These are phyloP conservation scores for Polypterus senegalus DNA, from an alignment of 2,113 vertebrate genomes.

Conservation along the genomic window DNA sequence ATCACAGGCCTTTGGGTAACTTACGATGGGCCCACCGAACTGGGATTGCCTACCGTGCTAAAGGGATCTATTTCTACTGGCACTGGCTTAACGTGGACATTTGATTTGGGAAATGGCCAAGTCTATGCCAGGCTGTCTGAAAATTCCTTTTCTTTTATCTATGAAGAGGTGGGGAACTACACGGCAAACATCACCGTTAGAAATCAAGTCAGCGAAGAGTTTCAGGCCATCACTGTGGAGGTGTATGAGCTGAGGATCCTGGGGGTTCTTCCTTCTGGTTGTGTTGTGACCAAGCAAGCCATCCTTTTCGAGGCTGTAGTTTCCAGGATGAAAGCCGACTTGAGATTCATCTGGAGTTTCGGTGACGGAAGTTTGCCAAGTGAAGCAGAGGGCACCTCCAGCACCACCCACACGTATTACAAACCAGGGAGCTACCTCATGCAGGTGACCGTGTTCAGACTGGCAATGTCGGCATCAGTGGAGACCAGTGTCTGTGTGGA, in stretches of 20 bases:
- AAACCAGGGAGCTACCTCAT: slow-evolving; percentile 32
- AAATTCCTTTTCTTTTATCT: slow-evolving; percentile 35
- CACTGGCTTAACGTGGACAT: slow-evolving; percentile 39
- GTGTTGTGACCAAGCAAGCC: slow-evolving; percentile 26
- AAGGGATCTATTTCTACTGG: slow-evolving; percentile 35
- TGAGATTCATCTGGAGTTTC: slow-evolving; percentile 51
- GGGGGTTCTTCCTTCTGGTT: slow-evolving; percentile 34
- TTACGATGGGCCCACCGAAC: slow-evolving; percentile 31
- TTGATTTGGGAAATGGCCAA: slow-evolving; percentile 51
- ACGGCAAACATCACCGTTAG: slow-evolving; percentile 33
- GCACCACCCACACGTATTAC: slow-evolving; percentile 33
- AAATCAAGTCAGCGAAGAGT: slow-evolving; percentile 34
- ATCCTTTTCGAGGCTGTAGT: slow-evolving; percentile 29
- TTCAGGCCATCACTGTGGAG: slow-evolving; percentile 27
- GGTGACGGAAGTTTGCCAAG: slow-evolving; percentile 33
- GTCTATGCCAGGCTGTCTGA: slow-evolving; percentile 24
- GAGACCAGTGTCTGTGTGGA: slow-evolving; percentile 37
- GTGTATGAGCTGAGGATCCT: slow-evolving; percentile 36
- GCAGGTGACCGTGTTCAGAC: slow-evolving; percentile 36
- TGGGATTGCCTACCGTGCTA: slow-evolving; percentile 30
- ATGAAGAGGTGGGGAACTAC: slow-evolving; percentile 41
- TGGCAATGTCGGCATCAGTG: slow-evolving; percentile 16
- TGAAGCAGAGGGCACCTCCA: slow-evolving; percentile 27
- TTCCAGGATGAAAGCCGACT: slow-evolving; percentile 25
- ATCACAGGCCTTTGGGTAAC: slow-evolving; percentile 37